Conservation (phyloP, 2,888 invertebrate genomes). For the Drosophila tanythrix region DNA sequence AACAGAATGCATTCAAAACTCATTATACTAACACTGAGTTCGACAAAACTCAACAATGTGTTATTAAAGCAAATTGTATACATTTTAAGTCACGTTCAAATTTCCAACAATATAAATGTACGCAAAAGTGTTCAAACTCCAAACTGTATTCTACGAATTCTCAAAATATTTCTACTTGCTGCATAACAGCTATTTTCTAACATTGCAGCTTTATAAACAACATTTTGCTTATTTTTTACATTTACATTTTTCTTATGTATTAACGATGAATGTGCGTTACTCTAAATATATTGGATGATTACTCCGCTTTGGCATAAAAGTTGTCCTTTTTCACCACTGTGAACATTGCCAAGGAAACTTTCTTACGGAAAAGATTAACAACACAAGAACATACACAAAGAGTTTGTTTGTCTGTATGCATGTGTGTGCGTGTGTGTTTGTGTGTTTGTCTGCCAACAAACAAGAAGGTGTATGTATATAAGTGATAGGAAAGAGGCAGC, state of each 20-base stretch:
- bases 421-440: not conserved
- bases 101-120: not conserved
- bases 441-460: not conserved
- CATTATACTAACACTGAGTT: not conserved
- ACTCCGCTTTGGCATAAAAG: not conserved
- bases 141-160: not conserved
- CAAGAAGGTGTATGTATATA: not conserved
- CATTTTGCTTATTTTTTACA: not conserved
- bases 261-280: not conserved
- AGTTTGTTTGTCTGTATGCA: not conserved
- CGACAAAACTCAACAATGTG: too few species aligned
- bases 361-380: conserved; percentile 58
- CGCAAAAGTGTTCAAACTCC: not conserved
- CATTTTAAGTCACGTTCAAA: not conserved
- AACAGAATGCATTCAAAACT: not conserved
- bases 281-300: not conserved
- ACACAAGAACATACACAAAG: conserved; percentile 23
- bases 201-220: not conserved
- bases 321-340: conserved; percentile 20
- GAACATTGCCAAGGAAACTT: conserved; percentile 46
- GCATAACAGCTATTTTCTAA: not conserved
- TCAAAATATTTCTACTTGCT: not conserved
- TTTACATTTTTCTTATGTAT: not conserved
- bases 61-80: not conserved
- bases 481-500: not conserved